Evolutionary conservation across 1,140 invertebrate species (phyloP), one percentile per base, ranked within the genome.

Genomic region (Procambarus clarkii): DNA sequence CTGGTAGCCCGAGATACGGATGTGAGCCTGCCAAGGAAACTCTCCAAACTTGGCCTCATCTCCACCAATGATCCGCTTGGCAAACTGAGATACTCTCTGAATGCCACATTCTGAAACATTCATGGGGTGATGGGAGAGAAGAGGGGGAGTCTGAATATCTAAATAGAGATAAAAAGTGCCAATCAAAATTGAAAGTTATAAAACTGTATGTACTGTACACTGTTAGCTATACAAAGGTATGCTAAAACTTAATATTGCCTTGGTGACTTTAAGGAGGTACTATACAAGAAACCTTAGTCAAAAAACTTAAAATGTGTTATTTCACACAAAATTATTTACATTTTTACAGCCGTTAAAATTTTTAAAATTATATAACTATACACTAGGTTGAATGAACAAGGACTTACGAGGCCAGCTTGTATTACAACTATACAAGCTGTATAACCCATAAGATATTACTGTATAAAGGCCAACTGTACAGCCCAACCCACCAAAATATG

Each of bases 1-100:
- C 94, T 98, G 97, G 94, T 96, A 97, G 92, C 97, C 96, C 0
- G 96, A 95, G 90, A 98, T 97, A 94, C 97, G 96, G 88, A 98
- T 97, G 93, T 97, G 97, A 0, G 97, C 97, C 94, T 98, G 97
- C 97, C 97, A 98, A 2, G 97, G 97, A 94, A 97, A 97, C 95
- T 98, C 97, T 0, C 96, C 97, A 92, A 95, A 95, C 54, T 91
- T 92, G 13, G 94, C 95, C 91, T 94, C 94, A 83, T 94, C 88
- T 18, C 95, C 95, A 2, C 95, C 95, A 77, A 98, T 97, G 76
- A 98, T 98, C 88, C 97, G 94, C 93, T 97, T 97, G 93, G 96
- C 96, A 15, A 97, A 92, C 86, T 91, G 88, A 60, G 88, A 76
- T 74, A 94, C 93, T 90, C 94, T 95, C 2, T 96, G 95, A n/a